These are phyloP conservation scores for Glyphotaelius pellucidus DNA, from an alignment of 2,888 invertebrate genomes.

Conservation along the genomic window DNA sequence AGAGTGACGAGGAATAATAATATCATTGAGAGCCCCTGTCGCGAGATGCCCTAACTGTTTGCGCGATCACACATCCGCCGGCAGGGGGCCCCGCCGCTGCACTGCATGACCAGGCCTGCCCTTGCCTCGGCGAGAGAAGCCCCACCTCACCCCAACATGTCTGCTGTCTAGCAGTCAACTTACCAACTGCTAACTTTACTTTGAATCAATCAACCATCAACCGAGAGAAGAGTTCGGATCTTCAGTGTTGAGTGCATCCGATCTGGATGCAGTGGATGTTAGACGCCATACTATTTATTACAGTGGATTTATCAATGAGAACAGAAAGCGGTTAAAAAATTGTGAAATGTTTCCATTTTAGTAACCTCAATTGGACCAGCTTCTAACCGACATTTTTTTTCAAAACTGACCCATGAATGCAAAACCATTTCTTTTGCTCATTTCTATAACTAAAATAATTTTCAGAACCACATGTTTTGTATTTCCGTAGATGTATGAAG, in stretches of 20 bases:
- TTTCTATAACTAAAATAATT: too few relatives aligned
- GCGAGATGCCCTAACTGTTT: constrained; percentile 27
- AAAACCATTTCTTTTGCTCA: too few relatives aligned
- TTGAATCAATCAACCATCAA: neutral
- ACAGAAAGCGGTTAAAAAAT: too few relatives aligned
- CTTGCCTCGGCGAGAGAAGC: neutral
- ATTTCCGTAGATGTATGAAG: too few relatives aligned
- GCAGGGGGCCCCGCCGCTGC: neutral
- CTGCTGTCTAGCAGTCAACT: neutral
- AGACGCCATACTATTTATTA: too few relatives aligned
- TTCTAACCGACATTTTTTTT: too few relatives aligned
- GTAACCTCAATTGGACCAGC: too few relatives aligned
- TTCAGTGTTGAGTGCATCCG: neutral
- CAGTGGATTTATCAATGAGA: too few relatives aligned
- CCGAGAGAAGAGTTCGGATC: neutral
- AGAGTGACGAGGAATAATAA: neutral
- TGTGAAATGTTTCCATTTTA: too few relatives aligned
- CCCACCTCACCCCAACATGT: neutral
- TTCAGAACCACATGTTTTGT: too few relatives aligned
- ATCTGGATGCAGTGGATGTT: neutral
- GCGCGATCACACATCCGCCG: constrained; percentile 24
- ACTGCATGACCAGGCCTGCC: neutral
- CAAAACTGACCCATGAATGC: too few relatives aligned
- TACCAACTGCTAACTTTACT: neutral
- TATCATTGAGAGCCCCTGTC: neutral